Conservation (phyloP, 2,113 vertebrate genomes). For the Ammospiza nelsoni region DNA sequence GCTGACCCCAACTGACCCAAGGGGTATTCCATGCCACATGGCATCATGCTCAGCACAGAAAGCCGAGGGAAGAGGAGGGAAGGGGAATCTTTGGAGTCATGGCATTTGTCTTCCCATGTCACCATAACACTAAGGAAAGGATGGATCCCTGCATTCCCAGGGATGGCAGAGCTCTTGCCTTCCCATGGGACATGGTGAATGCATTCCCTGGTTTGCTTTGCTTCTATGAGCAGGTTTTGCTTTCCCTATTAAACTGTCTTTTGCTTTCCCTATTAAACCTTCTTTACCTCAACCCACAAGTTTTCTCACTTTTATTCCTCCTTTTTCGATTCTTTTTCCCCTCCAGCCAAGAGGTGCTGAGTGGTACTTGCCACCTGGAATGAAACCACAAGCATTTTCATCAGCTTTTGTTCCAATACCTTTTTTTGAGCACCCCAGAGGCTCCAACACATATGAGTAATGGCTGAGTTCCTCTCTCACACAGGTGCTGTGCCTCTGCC, state of each 20-base stretch:
- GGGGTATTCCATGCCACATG: not conserved
- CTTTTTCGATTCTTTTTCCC: not conserved
- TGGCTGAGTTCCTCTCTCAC: not conserved
- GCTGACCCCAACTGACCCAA: not conserved
- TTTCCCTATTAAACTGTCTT: not conserved
- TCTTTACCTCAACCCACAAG: not conserved
- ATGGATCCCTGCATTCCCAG: not conserved
- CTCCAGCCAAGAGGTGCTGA: not conserved
- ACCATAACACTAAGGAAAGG: accelerated
- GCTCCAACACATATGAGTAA: not conserved
- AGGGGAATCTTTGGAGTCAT: not conserved
- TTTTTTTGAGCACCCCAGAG: not conserved
- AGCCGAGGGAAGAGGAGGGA: not conserved
- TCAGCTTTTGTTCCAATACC: not conserved
- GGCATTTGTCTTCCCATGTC: not conserved
- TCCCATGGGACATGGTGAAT: not conserved
- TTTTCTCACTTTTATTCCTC: not conserved
- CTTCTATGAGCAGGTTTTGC: not conserved
- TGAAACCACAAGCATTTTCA: not conserved
- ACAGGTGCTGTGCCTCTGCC: not conserved
- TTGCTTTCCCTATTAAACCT: not conserved
- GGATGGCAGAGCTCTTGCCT: not conserved
- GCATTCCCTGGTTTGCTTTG: not conserved
- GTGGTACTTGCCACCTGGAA: not conserved
- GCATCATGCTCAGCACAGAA: not conserved